Conservation (phyloP, 2,797 vertebrate species). For the Anguilla marmorata region DNA sequence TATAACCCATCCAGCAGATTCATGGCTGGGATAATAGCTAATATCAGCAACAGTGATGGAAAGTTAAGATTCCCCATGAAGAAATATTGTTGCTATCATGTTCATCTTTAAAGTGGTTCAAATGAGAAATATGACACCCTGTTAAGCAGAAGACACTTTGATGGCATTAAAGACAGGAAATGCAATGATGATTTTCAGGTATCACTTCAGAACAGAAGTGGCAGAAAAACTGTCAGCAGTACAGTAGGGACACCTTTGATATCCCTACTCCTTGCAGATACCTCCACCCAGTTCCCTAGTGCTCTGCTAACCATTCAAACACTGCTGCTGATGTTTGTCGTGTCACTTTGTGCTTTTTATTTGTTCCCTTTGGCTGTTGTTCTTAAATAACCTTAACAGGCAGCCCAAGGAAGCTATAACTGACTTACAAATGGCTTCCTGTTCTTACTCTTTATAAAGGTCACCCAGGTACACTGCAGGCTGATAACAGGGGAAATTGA, state of each 20-base stretch:
- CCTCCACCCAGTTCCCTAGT: background rate
- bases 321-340: background rate
- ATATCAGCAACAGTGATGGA: background rate
- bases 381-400: background rate
- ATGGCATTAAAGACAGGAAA: background rate
- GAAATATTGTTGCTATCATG: background rate
- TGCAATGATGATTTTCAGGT: background rate
- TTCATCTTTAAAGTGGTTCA: background rate
- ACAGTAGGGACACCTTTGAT: background rate
- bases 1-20: background rate
- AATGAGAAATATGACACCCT: background rate
- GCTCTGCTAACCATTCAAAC: background rate
- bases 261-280: background rate
- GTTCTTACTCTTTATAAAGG: background rate
- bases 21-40: background rate
- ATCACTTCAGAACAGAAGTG: background rate
- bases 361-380: background rate
- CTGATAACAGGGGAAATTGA: too few relatives aligned
- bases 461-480: background rate
- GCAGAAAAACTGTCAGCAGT: background rate
- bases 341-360: background rate
- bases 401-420: background rate
- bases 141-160: background rate
- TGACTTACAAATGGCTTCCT: background rate
- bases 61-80: background rate